These are phyloP conservation scores for Luscinia luscinia DNA, from an alignment of 2,797 vertebrate species.

Conservation along the genomic window DNA sequence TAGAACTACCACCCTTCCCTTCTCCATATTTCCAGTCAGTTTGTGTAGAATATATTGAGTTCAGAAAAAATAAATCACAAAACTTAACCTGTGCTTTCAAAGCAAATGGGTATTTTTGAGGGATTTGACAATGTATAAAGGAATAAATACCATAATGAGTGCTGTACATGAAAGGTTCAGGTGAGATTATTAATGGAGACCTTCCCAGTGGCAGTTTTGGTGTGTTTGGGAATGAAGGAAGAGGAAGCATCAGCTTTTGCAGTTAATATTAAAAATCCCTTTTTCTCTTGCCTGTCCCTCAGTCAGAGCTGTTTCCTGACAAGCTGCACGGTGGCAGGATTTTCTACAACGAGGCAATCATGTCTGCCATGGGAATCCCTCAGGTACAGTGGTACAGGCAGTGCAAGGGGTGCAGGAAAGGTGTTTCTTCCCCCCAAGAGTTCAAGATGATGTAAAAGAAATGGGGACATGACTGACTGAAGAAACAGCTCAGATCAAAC, in stretches of 20 bases:
- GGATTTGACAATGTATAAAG: background rate
- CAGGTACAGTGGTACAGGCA: constrained; percentile 77
- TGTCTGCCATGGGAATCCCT: constrained; percentile 89
- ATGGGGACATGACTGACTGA: background rate
- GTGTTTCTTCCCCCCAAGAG: too few relatives aligned
- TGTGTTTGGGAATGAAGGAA: background rate
- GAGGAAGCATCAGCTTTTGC: rapidly evolving
- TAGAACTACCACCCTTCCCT: background rate
- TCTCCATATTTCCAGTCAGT: background rate
- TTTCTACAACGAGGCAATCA: constrained; percentile 90
- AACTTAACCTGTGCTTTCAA: background rate
- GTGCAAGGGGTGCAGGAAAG: background rate
- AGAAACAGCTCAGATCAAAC: background rate
- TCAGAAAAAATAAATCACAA: background rate
- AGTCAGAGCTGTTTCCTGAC: constrained; percentile 93
- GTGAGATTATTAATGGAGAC: background rate
- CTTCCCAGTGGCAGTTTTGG: background rate
- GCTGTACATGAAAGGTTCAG: background rate
- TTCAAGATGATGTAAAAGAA: background rate
- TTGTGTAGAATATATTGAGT: background rate
- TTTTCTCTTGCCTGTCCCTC: background rate
- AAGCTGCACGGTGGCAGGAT: constrained; percentile 85
- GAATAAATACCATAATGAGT: background rate
- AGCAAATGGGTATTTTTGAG: background rate
- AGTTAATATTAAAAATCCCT: background rate